Percentiles rank a stretch among this genome's conserved stretches.
Conservation (phyloP, 2,797 vertebrate species). For the Gila robusta region DNA sequence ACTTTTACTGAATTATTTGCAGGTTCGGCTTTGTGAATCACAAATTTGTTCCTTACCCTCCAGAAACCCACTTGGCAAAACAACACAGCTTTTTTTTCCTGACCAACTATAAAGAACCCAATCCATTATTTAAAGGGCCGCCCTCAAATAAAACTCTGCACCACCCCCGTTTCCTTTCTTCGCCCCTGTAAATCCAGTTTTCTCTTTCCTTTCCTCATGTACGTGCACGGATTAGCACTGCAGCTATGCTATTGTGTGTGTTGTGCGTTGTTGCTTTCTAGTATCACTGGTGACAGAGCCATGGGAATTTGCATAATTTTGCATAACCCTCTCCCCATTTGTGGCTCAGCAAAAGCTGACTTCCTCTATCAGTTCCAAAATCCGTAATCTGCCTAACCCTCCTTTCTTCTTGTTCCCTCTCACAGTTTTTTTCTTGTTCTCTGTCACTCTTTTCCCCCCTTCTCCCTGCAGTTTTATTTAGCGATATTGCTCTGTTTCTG, state of each 20-base stretch:
- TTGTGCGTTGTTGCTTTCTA: constrained; percentile 69
- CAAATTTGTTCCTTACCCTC: constrained; percentile 34
- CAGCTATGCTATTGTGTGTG: constrained; percentile 66
- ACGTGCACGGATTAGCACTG: constrained; percentile 60
- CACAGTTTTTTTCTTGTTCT: constrained; percentile 38
- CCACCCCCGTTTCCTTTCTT: constrained; percentile 35
- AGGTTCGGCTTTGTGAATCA: constrained; percentile 18
- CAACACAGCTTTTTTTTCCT: constrained; percentile 37
- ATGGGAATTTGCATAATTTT: constrained; percentile 82
- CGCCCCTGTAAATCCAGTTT: constrained; percentile 47
- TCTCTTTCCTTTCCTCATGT: constrained; percentile 46
- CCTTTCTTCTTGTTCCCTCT: constrained; percentile 51
- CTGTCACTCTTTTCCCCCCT: constrained; percentile 58
- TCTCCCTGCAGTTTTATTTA: constrained; percentile 49
- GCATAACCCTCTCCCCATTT: constrained; percentile 78
- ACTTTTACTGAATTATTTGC: constrained; percentile 17
- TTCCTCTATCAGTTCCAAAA: constrained; percentile 77
- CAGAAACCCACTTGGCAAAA: constrained; percentile 41
- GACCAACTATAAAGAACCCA: constrained; percentile 49
- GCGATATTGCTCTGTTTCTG: constrained; percentile 47
- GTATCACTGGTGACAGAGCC: constrained; percentile 77
- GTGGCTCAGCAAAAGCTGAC: constrained; percentile 78
- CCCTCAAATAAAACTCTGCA: constrained; percentile 18
- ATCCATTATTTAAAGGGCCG: constrained; percentile 64
- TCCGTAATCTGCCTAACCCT: constrained; percentile 78